These are phyloP conservation scores for Pelagia noctiluca DNA, from an alignment of 30 jellyfish, hydroid and myxozoan species.

Conservation along the genomic window DNA sequence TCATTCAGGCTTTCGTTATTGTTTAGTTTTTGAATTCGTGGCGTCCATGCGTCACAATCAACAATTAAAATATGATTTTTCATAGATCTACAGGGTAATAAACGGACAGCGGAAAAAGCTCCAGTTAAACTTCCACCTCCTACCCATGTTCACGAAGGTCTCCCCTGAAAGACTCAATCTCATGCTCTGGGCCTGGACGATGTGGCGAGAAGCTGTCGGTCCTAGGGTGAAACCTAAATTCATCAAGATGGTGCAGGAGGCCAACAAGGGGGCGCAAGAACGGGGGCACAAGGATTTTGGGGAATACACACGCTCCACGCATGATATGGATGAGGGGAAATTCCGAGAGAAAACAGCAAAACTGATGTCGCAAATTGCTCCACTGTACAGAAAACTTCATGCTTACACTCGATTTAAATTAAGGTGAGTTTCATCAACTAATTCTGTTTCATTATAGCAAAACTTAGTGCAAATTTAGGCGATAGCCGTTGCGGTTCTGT, in stretches of 20 bases:
- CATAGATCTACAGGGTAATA: too few relatives aligned
- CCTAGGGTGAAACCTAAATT: conserved; percentile 67
- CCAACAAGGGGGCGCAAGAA: conserved; percentile 89
- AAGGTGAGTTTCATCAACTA: conserved; percentile 38
- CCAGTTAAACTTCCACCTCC: conserved; percentile 73
- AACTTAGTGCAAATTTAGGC: too few relatives aligned
- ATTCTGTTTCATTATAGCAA: background rate
- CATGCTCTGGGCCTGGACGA: conserved; percentile 83
- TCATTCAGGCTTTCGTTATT: too few relatives aligned
- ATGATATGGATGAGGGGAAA: conserved; percentile 77
- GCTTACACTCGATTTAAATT: conserved; percentile 81
- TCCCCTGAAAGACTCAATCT: conserved; percentile 34
- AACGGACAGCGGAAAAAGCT: conserved; percentile 51
- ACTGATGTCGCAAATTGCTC: conserved; percentile 45
- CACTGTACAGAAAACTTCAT: conserved; percentile 81
- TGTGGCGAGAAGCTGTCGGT: conserved; percentile 91
- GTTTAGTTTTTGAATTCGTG: too few relatives aligned
- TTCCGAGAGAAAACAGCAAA: conserved; percentile 65
- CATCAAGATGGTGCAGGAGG: conserved; percentile 69
- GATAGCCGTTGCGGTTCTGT: too few relatives aligned
- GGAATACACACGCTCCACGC: conserved; percentile 67
- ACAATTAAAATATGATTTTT: too few relatives aligned
- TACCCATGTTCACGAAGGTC: conserved; percentile 78
- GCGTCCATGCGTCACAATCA: too few relatives aligned
- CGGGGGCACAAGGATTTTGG: conserved; percentile 93